These are phyloP conservation scores for Sebastes taczanowskii DNA, from an alignment of 2,797 vertebrate genomes.

Conservation along the genomic window DNA sequence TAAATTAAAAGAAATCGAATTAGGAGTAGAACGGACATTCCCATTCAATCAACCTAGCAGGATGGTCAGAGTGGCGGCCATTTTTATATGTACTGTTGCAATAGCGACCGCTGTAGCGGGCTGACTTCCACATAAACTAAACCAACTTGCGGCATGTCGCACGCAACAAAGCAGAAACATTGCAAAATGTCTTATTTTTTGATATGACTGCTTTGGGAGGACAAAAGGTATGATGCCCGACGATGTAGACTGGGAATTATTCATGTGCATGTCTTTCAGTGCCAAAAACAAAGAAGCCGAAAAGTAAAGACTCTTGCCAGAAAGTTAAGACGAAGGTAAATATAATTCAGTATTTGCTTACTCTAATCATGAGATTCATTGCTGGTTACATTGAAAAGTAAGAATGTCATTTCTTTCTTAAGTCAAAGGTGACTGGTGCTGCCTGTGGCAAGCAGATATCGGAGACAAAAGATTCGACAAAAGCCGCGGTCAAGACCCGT, in stretches of 20 bases:
- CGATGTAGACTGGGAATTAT: not conserved
- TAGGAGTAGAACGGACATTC: no score
- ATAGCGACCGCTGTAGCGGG: no score
- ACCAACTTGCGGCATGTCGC: no score
- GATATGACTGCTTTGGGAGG: not conserved
- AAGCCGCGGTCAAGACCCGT: conserved; percentile 6
- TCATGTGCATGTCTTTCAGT: conserved; percentile 73
- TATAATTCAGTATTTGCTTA: not conserved
- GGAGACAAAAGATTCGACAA: conserved; percentile 47
- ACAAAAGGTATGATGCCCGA: not conserved
- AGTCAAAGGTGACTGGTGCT: conserved; percentile 62
- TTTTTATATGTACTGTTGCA: no score
- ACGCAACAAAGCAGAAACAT: not conserved
- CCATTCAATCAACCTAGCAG: no score
- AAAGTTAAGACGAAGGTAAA: conserved; percentile 83
- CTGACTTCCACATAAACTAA: no score
- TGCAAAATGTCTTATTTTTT: not conserved
- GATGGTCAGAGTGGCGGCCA: no score
- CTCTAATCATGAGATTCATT: not conserved
- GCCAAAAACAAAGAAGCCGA: conserved; percentile 79
- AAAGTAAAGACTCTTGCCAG: conserved; percentile 50
- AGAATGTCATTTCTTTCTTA: conserved; percentile 14
- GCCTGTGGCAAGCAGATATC: conserved; percentile 32
- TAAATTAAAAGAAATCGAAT: no score
- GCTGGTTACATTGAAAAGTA: conserved; percentile 29